Percentiles rank a stretch among this genome's conserved stretches.
Evolutionary conservation across 2,888 invertebrate species (phyloP).

Genomic region (Heliconius ismenius): DNA sequence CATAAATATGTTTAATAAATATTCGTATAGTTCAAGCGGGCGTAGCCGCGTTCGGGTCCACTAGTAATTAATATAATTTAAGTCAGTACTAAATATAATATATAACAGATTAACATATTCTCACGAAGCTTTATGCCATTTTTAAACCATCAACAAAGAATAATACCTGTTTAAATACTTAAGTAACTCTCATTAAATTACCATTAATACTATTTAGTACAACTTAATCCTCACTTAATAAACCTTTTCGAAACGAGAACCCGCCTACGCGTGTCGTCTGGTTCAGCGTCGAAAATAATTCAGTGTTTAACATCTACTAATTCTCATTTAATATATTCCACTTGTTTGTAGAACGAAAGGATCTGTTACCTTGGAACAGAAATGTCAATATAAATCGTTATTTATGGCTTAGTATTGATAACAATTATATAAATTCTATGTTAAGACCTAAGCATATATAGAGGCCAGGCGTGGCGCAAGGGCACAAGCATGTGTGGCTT

Average conservation of each 20-base stretch:
- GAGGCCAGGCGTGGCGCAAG: too few relatives aligned
- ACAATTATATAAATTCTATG: not conserved
- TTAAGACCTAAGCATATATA: not conserved
- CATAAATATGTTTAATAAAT: too few relatives aligned
- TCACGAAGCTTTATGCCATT: conserved; percentile 5
- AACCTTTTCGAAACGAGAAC: conserved; percentile 20
- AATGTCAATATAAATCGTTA: conserved; percentile 17
- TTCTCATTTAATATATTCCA: conserved; percentile 16
- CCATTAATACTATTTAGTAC: conserved; percentile 17
- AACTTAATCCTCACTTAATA: conserved; percentile 24
- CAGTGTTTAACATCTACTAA: conserved; percentile 24
- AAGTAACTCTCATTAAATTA: conserved; percentile 19
- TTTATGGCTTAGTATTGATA: not conserved
- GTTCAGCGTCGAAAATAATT: conserved; percentile 16
- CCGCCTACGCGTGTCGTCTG: conserved; percentile 17
- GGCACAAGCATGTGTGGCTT: too few relatives aligned
- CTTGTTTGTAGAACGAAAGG: conserved; percentile 15
- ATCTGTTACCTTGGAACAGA: conserved; percentile 11
- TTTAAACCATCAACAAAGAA: not conserved
- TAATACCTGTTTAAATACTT: not conserved
- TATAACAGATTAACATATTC: not conserved
- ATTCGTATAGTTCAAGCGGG: too few relatives aligned
- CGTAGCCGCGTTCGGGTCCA: too few relatives aligned
- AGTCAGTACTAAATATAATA: not conserved
- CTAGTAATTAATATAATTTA: too few relatives aligned